Conservation (phyloP, 2,888 invertebrate genomes). For the Cetonia aurata region DNA sequence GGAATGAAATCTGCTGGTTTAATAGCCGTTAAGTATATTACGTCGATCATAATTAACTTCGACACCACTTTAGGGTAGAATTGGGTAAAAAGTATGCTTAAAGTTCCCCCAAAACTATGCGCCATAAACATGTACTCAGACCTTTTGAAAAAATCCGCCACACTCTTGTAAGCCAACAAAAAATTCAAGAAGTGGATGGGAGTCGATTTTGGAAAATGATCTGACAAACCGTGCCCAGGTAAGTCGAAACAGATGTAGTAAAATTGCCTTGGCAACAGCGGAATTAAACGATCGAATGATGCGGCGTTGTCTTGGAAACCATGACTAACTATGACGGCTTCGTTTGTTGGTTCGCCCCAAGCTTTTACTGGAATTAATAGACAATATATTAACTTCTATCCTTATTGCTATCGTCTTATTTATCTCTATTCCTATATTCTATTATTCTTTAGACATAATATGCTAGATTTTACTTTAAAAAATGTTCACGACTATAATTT, state of each 20-base stretch:
- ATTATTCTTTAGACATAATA: not conserved
- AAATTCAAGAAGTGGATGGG: constrained; percentile 61
- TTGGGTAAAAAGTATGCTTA: constrained; percentile 43
- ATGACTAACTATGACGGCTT: constrained; percentile 72
- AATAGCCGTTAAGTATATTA: constrained; percentile 29
- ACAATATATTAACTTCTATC: not conserved
- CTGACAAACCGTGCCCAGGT: constrained; percentile 74
- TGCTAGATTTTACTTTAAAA: not conserved
- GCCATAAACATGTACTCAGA: constrained; percentile 60
- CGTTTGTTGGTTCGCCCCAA: constrained; percentile 71
- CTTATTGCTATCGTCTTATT: too few relatives aligned
- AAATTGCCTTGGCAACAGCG: constrained; percentile 67
- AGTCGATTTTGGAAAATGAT: constrained; percentile 65
- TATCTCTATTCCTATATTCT: too few relatives aligned
- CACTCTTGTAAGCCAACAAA: constrained; percentile 60
- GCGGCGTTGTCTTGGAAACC: constrained; percentile 74
- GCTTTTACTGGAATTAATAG: constrained; percentile 67
- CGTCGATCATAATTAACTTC: constrained; percentile 42
- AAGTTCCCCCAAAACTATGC: constrained; percentile 57
- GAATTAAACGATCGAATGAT: constrained; percentile 71
- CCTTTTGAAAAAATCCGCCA: constrained; percentile 59
- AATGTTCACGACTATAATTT: too few relatives aligned
- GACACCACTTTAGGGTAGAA: constrained; percentile 36
- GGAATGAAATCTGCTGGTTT: constrained; percentile 18
- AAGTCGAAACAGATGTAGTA: constrained; percentile 69